Percentiles rank a stretch among this genome's conserved stretches.
phyloP scores from a whole-genome alignment of 2,888 invertebrate genomes.

The Acronicta alni region DNA sequence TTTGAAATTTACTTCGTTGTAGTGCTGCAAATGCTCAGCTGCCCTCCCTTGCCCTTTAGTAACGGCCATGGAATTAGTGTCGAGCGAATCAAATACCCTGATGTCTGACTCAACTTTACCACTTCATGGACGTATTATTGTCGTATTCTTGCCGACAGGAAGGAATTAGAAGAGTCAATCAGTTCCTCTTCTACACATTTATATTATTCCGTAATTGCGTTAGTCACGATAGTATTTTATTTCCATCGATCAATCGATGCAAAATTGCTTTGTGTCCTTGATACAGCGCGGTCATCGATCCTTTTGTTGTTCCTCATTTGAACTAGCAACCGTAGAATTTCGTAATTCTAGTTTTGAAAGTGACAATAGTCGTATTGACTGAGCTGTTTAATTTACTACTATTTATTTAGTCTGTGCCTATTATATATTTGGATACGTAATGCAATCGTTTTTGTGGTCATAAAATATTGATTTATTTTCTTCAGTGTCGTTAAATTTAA shows the following conservation, averaged over 20 bases:
- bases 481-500: slow-evolving; percentile 23
- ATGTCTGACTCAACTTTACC: too few species aligned
- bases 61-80: too few species aligned
- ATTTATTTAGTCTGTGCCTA: slow-evolving; percentile 8
- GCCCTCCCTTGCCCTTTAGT: too few species aligned
- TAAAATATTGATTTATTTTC: background rate
- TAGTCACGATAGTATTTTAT: slow-evolving; percentile 73
- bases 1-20: too few species aligned
- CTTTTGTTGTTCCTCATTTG: slow-evolving; percentile 40
- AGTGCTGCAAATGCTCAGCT: too few species aligned
- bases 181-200: slow-evolving; percentile 30
- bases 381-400: slow-evolving; percentile 11
- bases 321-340: slow-evolving; percentile 19
- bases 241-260: slow-evolving; percentile 64
- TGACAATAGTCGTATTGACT: slow-evolving; percentile 25
- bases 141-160: too few species aligned
- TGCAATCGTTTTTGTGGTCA: slow-evolving; percentile 4
- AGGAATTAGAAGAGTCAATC: slow-evolving; percentile 3
- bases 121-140: too few species aligned
- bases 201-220: slow-evolving; percentile 63
- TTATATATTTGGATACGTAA: slow-evolving; percentile 15
- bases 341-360: slow-evolving; percentile 46
- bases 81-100: too few species aligned
- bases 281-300: slow-evolving; percentile 43
- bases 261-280: slow-evolving; percentile 56